These are phyloP conservation scores for Eristalis arbustorum DNA, from an alignment of 2,888 invertebrate genomes.

Conservation along the genomic window DNA sequence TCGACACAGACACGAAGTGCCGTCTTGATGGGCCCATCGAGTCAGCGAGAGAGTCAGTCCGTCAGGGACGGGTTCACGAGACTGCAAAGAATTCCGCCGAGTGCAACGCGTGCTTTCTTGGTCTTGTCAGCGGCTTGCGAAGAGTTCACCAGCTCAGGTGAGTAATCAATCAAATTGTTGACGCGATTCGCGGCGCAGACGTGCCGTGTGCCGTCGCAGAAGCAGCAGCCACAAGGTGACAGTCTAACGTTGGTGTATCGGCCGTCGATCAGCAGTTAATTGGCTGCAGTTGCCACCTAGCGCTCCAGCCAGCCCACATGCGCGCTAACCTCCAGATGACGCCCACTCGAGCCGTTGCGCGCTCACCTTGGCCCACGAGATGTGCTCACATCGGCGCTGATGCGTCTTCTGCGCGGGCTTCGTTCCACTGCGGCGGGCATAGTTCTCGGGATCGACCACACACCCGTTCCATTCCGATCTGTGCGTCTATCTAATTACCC, in stretches of 20 bases:
- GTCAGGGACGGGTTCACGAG: neutral
- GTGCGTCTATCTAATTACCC: slow-evolving; percentile 19
- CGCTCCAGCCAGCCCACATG: slow-evolving; percentile 31
- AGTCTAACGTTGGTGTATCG: slow-evolving; percentile 48
- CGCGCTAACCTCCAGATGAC: slow-evolving; percentile 14
- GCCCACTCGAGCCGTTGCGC: slow-evolving; percentile 7
- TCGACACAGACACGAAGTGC: slow-evolving; percentile 10
- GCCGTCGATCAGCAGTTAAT: slow-evolving; percentile 46
- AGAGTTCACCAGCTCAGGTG: slow-evolving; percentile 15
- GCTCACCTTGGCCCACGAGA: neutral
- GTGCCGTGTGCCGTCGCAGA: neutral
- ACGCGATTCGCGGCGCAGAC: slow-evolving; percentile 37
- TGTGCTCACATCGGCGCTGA: neutral
- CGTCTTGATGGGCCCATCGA: neutral
- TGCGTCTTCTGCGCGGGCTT: neutral
- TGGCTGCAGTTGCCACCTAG: slow-evolving; percentile 33
- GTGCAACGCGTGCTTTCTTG: neutral
- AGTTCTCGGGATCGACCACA: slow-evolving; percentile 4
- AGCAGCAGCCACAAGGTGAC: neutral
- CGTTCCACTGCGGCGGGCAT: neutral
- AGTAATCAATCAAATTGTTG: slow-evolving; percentile 41
- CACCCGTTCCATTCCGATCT: neutral
- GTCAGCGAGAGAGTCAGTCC: neutral
- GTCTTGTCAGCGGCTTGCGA: neutral
- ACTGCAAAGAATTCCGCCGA: neutral